phyloP scores from a whole-genome alignment of 1,140 invertebrate genomes.

The Drosophila lacertosa region DNA sequence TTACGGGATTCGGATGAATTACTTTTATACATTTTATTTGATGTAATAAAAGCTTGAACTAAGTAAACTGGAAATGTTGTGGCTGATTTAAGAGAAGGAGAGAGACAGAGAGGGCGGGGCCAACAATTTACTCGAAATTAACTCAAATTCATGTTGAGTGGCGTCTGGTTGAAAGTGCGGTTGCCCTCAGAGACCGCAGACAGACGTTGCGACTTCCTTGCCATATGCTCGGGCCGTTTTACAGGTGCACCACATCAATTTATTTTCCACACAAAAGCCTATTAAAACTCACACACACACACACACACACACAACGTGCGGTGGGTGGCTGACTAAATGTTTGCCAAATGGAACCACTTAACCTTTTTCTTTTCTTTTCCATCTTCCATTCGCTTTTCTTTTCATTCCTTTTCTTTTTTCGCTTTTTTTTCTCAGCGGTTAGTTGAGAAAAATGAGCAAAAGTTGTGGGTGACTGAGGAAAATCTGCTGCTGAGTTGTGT shows the following conservation, averaged over 20 bases:
- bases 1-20: slow-evolving; percentile 55
- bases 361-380: slow-evolving; percentile 60
- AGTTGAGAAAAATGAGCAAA: slow-evolving; percentile 55
- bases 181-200: slow-evolving; percentile 53
- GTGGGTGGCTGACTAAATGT: slow-evolving; percentile 61
- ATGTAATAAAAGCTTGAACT: slow-evolving; percentile 20
- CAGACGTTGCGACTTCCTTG: slow-evolving; percentile 28
- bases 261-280: slow-evolving; percentile 82
- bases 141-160: slow-evolving; percentile 50
- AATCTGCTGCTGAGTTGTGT: slow-evolving; percentile 25
- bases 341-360: slow-evolving; percentile 81
- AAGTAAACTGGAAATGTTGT: background rate
- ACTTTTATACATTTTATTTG: background rate
- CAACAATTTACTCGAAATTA: slow-evolving; percentile 77
- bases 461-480: slow-evolving; percentile 12
- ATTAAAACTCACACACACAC: slow-evolving; percentile 73
- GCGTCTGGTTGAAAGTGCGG: slow-evolving; percentile 61
- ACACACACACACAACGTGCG: slow-evolving; percentile 54
- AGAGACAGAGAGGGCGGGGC: background rate
- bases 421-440: slow-evolving; percentile 17
- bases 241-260: slow-evolving; percentile 80
- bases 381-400: too few relatives aligned
- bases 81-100: background rate
- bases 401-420: slow-evolving; percentile 6
- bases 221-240: slow-evolving; percentile 63